phyloP scores from a whole-genome alignment of 2,113 vertebrate species.

The Damaliscus lunatus region DNA sequence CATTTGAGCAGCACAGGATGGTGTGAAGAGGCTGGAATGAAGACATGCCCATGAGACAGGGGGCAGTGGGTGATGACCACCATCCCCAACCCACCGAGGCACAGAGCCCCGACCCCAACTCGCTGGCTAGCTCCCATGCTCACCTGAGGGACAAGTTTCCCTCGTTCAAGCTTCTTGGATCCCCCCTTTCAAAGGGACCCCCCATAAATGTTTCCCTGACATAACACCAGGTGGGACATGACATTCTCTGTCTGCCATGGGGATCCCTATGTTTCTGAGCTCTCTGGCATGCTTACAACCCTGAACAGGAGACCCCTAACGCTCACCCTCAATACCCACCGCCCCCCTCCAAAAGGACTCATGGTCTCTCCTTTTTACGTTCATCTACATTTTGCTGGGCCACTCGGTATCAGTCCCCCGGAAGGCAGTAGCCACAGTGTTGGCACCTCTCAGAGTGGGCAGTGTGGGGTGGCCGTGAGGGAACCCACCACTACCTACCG shows the following conservation, averaged over 20 bases:
- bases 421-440: background rate
- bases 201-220: background rate
- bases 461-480: background rate
- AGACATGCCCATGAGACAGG: fast-evolving
- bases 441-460: background rate
- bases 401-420: background rate
- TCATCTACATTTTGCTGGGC: background rate
- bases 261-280: background rate
- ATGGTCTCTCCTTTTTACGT: background rate
- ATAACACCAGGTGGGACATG: background rate
- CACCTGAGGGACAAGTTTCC: background rate
- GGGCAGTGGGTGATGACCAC: fast-evolving
- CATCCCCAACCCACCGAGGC: no score
- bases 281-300: background rate
- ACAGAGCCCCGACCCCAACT: background rate
- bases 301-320: background rate
- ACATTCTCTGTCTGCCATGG: background rate
- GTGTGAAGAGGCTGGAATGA: background rate
- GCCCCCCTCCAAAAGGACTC: background rate
- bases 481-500: no score
- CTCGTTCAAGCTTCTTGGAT: background rate
- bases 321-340: background rate
- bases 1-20: background rate
- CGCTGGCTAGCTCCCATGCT: background rate
- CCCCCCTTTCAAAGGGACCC: background rate